Base-by-base conservation (phyloP, 2,888 invertebrate genomes). In the Andrena chrysosceles region DNA sequence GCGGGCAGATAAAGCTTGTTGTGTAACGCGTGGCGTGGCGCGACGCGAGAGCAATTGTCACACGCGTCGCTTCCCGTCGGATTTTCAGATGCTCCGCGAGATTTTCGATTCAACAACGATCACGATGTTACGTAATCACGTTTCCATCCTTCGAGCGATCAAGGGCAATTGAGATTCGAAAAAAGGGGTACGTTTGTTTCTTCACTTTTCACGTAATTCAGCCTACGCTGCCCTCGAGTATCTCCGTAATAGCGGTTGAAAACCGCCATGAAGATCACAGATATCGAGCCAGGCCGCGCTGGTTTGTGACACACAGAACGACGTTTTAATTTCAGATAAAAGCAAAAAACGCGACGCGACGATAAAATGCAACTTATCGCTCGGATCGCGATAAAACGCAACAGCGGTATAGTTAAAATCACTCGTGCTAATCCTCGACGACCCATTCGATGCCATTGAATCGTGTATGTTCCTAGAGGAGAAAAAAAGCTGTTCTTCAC, bases 251-350 rank as follows among this genome's bases (percentile, higher is more conserved):
- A 54, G 71, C 49, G 60, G 71, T 54, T 72, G 85, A 78, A 78
- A 81, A 70, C 69, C 71, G 49, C 66, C 78, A 49, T 29, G 75
- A 70, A 76, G 83, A 83, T 77, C 33, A 48, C 29, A 72, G 77
- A 77, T 75, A 72, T 62, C 54, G 70, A 64, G 54, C 67, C 23
- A 69, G 52, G 48, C 59, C 59, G n/a, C 42, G 64, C 35, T 48
- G 67, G 67, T 75, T 68, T 74, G 74, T 71, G 71, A 73, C 72
- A 83, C 56, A 54, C 60, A 59, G 80, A 75, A 73, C 62, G 82
- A 78, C 77, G 75, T 87, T 87, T 87, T 87, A 87, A 87, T 87
- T 87, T 71, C 81, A 85, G 86, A 81, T 87, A 87, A 86, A 85
- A 85, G 79, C 77, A 62, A 54, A 23, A 77, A 75, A 78, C 20